Conservation (phyloP, 2,113 vertebrate genomes). For the Thamnaconus septentrionalis region DNA sequence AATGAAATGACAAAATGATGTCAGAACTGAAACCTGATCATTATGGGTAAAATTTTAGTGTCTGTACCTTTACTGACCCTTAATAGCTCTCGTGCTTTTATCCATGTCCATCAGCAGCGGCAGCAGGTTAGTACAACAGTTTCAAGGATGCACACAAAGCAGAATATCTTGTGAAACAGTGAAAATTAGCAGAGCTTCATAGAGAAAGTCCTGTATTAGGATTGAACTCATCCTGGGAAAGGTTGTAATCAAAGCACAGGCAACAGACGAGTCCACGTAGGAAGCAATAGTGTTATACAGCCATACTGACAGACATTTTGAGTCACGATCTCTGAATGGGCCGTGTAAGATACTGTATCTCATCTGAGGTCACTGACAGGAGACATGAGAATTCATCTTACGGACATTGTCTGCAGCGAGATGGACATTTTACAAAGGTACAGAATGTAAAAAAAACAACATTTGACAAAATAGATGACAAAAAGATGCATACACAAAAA, state of each 20-base stretch:
- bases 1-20: constrained; percentile 8
- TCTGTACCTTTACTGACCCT: not conserved
- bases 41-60: not conserved
- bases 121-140: not conserved
- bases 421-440: constrained; percentile 67
- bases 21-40: not conserved
- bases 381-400: too few relatives aligned
- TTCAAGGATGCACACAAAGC: not conserved
- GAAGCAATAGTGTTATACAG: too few relatives aligned
- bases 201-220: too few relatives aligned
- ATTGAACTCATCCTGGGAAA: constrained; percentile 28
- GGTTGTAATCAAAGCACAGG: constrained; percentile 69
- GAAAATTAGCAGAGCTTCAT: not conserved
- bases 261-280: constrained; percentile 35
- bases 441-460: constrained; percentile 64
- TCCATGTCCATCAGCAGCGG: not conserved
- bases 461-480: constrained; percentile 51
- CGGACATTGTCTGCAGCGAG: constrained; percentile 7
- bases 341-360: too few relatives aligned
- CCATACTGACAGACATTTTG: too few relatives aligned
- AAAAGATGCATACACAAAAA: constrained; percentile 21
- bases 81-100: not conserved
- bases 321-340: too few relatives aligned
- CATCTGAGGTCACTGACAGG: too few relatives aligned
- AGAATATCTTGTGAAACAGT: not conserved